Base-by-base conservation (phyloP, 1,140 invertebrate species). In the Lordiphosa stackelbergi region DNA sequence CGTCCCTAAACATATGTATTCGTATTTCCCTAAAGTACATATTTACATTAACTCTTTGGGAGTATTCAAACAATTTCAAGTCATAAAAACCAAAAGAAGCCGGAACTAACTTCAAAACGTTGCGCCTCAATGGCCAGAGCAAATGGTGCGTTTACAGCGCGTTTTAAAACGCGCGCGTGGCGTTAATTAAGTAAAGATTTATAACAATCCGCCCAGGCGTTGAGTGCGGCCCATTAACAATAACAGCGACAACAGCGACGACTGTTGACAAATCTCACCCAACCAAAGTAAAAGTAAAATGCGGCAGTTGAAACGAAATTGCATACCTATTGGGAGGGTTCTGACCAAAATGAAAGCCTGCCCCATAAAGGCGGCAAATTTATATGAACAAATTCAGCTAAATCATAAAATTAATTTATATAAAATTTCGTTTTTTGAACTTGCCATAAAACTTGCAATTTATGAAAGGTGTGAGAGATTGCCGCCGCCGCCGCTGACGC, bases 171-270 rank as follows among this genome's bases (percentile, higher is more conserved):
- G 64, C 63, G 42, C 72, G 75, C 70, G 75, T 81, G 74, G 47
- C 75, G 73, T 66, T 79, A 79, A 79, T 79, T 79, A 81, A 81
- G 58, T 75, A 73, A 38, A 74, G 71, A 83, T 72, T 81, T 81
- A 83, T 73, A 83, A 53, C 62, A 49, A 42, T 54, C 34, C 22
- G 34, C 8, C 52, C 53, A 53, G 61, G 56, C 48, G 56, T 60
- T 57, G 68, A 66, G 55, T 51, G 59, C 49, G 53, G 37, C 13
- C 28, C 62, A 68, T 66, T 62, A 55, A 63, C 64, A 77, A 77
- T 64, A 59, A 40, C 59, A 56, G 53, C 58, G 49, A 55, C 13
- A 31, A 24, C 13, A 28, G 46, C 22, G 22, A 53, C 22, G 22
- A 46, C 56, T 63, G 35, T 49, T 66, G 62, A 66, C 46, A 57